These are phyloP conservation scores for Bibio marci DNA, from an alignment of 2,888 invertebrate species.

Conservation along the genomic window DNA sequence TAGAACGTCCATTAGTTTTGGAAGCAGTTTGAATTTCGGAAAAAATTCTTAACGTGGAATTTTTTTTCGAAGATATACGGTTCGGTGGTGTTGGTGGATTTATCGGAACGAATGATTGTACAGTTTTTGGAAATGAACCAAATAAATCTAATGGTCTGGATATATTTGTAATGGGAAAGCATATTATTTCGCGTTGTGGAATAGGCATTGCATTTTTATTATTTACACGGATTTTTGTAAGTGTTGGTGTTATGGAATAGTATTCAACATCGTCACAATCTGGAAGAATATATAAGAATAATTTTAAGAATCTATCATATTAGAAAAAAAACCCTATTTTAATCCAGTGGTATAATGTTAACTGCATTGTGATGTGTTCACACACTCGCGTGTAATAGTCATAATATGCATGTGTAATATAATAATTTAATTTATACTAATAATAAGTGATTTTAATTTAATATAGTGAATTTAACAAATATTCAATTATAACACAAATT, in stretches of 20 bases:
- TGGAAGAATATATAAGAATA: conserved; percentile 32
- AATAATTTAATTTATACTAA: no score
- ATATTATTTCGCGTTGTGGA: conserved; percentile 37
- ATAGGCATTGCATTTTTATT: conserved; percentile 37
- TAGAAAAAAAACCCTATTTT: no score
- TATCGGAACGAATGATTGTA: conserved; percentile 36
- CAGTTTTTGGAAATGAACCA: conserved; percentile 39
- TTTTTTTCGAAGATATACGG: conserved; percentile 57
- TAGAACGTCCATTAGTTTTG: conserved; percentile 9
- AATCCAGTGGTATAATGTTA: no score
- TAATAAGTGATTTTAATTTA: no score
- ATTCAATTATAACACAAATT: no score
- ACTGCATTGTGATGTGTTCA: no score
- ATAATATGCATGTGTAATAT: no score
- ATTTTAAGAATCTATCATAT: no score
- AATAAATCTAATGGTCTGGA: conserved; percentile 29
- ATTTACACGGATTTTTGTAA: conserved; percentile 64
- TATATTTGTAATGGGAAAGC: conserved; percentile 38
- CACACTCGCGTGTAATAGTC: no score
- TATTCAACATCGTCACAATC: conserved; percentile 61
- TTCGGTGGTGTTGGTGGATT: conserved; percentile 56
- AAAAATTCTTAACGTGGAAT: conserved; percentile 46
- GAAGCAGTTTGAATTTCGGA: conserved; percentile 21
- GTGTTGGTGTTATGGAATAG: conserved; percentile 62
- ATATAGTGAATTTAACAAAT: no score